Base-by-base conservation (phyloP, 2,888 invertebrate genomes). In the Ormia ochracea region DNA sequence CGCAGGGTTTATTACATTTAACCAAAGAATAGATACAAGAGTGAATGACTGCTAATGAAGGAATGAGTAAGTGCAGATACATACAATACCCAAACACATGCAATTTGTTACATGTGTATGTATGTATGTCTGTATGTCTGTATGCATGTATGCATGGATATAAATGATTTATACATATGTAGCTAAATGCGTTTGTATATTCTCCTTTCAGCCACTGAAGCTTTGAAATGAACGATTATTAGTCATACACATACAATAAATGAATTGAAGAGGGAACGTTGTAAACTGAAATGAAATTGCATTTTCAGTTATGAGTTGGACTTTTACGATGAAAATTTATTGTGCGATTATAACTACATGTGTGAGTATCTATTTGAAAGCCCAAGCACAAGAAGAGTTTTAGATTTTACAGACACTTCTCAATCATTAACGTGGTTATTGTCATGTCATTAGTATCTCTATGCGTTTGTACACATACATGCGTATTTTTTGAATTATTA, bases 341-440 rank as follows among this genome's bases (percentile, higher is more conserved):
- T 78, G 66, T 72, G 72, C 72, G 70, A 61, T 50, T 75, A 58
- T 58, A 45, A 31, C 23, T 59, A 31, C 43, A 63, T 38, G 54
- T 74, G 28, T 58, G 48, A 19, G 33, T 72, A 19, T 73, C 41
- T 33, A 19, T 63, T 43, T 54, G 23, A 43, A 73, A 72, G 31
- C 52, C 19, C 43, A 33, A 54, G 38, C 17, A 43, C 1, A 26
- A 26, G 4, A 23, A 48, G 6, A 48, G 33, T 68, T 80, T 76
- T 72, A 72, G 69, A 52, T 52, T 50, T 74, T 63, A 65, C 74
- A 69, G 78, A 74, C 80, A 72, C 80, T 80, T 63, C 68, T 76
- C 80, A 80, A 80, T 80, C 80, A 80, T 80, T 80, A 80, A 80
- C 76, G 72, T 73, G 68, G 72, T 80, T 80, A 80, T 80, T 80